A percentile compares a stretch with the other conserved stretches of the same genome.
phyloP scores from a whole-genome alignment of 92 coral and sea anemone genomes.

The Bergia sp. region DNA sequence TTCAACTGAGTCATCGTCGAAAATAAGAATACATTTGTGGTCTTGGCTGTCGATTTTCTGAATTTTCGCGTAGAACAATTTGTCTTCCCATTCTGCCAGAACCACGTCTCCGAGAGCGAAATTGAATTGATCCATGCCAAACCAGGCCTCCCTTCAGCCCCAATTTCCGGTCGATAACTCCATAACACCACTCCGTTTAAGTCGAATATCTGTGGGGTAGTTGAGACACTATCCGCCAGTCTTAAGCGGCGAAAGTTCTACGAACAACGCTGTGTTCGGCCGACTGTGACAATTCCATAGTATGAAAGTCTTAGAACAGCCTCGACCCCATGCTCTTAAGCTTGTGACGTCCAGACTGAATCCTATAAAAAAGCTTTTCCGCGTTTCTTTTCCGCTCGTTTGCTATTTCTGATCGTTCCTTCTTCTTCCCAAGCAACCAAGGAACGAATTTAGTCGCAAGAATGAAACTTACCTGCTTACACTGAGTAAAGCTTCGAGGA shows the following conservation, averaged over 20 bases:
- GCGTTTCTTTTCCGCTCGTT: constrained; percentile 57
- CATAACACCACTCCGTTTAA: constrained; percentile 54
- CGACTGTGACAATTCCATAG: constrained; percentile 50
- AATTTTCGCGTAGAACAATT: constrained; percentile 98
- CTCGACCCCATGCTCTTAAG: constrained; percentile 82
- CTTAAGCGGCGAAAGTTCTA: constrained; percentile 16
- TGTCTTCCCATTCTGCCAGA: constrained; percentile 99
- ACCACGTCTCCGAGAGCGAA: constrained; percentile 95
- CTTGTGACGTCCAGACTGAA: constrained; percentile 79
- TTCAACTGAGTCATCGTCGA: constrained; percentile 99
- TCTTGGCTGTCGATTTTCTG: constrained; percentile 85
- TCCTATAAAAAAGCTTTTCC: constrained; percentile 58
- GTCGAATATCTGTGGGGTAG: constrained; percentile 46
- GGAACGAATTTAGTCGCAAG: constrained; percentile 38
- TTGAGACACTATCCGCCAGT: constrained; percentile 20
- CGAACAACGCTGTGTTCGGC: constrained; percentile 42
- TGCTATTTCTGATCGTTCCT: not conserved
- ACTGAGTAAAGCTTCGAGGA: constrained; percentile 62
- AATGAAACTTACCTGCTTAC: constrained; percentile 66
- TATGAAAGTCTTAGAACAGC: constrained; percentile 63
- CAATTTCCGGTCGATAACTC: constrained; percentile 51
- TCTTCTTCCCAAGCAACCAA: constrained; percentile 7
- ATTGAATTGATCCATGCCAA: constrained; percentile 93
- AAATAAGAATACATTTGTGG: constrained; percentile 86
- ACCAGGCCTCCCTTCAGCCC: constrained; percentile 68